A percentile compares a stretch with the other conserved stretches of the same genome.
Conservation (phyloP, 35 echinoderm and acorn worm genomes). For the Heliocidaris tuberculata region DNA sequence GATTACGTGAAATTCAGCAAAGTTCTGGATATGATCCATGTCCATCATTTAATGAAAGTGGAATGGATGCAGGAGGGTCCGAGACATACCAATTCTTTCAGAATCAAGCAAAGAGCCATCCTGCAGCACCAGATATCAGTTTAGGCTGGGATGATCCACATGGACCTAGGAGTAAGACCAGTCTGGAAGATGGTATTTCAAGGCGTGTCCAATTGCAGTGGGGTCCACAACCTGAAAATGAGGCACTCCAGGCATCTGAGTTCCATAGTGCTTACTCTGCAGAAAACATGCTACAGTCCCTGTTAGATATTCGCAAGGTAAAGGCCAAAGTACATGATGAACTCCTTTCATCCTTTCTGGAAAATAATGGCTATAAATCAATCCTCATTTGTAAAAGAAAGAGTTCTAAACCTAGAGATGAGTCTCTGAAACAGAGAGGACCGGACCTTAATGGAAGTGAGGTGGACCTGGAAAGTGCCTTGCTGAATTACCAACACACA, state of each 20-base stretch:
- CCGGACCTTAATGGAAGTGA: background rate
- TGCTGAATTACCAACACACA: background rate
- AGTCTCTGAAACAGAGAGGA: background rate
- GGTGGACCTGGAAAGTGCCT: background rate
- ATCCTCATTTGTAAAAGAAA: background rate
- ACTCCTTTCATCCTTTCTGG: constrained; percentile 54
- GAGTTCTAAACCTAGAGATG: background rate
- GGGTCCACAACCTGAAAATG: constrained; percentile 7
- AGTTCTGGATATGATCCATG: background rate
- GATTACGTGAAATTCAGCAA: background rate
- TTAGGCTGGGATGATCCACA: background rate
- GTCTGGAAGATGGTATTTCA: background rate
- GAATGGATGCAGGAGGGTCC: background rate
- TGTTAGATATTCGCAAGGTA: constrained; percentile 58
- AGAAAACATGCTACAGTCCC: constrained; percentile 67
- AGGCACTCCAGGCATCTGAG: constrained; percentile 48
- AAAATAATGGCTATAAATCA: background rate
- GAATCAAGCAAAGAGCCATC: background rate
- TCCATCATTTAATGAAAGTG: background rate
- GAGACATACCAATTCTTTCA: background rate
- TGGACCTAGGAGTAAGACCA: background rate
- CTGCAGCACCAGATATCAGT: background rate
- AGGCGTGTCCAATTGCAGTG: background rate
- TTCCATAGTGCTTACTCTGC: constrained; percentile 67
- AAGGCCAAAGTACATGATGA: constrained; percentile 67